These are phyloP conservation scores for Ahaetulla prasina DNA, from an alignment of 2,113 vertebrate species.

Conservation along the genomic window DNA sequence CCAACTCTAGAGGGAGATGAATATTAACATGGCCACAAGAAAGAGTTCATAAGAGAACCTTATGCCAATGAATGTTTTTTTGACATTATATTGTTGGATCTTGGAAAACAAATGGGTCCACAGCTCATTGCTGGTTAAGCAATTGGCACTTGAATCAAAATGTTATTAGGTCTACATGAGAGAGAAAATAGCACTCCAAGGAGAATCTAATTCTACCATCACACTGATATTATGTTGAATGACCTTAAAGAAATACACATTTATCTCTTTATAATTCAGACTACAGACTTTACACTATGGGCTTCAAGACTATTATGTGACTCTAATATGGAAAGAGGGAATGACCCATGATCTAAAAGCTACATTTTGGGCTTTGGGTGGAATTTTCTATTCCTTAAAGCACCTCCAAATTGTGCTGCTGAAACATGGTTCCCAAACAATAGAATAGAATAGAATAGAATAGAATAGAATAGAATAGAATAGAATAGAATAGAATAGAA, in stretches of 20 bases:
- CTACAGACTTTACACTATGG: not conserved
- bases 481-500: no score
- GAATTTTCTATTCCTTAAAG: not conserved
- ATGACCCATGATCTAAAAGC: not conserved
- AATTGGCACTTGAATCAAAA: not conserved
- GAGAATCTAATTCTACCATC: not conserved
- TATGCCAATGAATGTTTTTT: not conserved
- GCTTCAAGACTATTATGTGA: not conserved
- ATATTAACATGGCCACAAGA: not conserved
- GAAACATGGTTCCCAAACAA: not conserved
- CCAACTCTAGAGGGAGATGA: not conserved
- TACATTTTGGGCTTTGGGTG: not conserved
- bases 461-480: no score
- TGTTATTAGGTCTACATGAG: not conserved
- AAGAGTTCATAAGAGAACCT: not conserved
- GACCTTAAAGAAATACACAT: not conserved
- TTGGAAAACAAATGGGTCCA: fast-evolving
- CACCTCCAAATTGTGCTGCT: not conserved
- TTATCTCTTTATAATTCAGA: not conserved
- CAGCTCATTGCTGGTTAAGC: not conserved
- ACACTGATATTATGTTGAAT: not conserved
- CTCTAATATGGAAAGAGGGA: not conserved
- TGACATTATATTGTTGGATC: not conserved
- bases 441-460: no score
- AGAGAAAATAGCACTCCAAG: not conserved